A percentile compares a stretch with the other conserved stretches of the same genome.
Conservation (phyloP, 2,797 vertebrate species). For the Sphenodon punctatus region DNA sequence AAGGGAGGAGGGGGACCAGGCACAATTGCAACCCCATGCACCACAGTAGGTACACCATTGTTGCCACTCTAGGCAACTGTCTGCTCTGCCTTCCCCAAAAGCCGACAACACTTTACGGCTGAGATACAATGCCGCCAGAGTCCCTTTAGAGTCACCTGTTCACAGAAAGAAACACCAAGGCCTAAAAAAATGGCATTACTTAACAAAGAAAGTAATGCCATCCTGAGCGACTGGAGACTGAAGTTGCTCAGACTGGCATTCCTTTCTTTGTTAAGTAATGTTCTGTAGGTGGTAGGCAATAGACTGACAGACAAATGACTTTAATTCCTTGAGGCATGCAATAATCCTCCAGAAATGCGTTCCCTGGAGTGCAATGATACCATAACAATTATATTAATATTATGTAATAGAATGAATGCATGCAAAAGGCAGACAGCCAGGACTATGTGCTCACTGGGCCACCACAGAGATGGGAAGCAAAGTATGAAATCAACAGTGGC, state of each 20-base stretch:
- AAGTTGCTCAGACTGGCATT: too few species aligned
- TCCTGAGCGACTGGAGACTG: neutral
- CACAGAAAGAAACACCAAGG: neutral
- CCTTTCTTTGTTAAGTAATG: too few species aligned
- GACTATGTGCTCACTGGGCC: neutral
- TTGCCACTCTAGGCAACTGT: too few species aligned
- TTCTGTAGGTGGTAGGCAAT: neutral
- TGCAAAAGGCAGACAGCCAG: neutral
- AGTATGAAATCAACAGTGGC: neutral
- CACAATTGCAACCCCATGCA: too few species aligned
- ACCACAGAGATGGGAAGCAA: neutral
- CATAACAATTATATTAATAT: neutral
- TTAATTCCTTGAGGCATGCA: constrained; percentile 15
- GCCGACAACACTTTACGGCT: too few species aligned
- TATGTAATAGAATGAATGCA: neutral
- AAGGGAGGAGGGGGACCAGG: too few species aligned
- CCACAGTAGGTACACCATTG: too few species aligned
- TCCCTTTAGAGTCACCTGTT: too few species aligned
- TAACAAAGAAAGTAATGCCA: neutral
- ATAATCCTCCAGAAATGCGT: neutral
- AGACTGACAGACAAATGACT: neutral
- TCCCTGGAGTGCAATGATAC: neutral
- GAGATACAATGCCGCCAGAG: too few species aligned
- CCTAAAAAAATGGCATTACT: neutral
- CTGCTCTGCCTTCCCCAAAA: too few species aligned